Evolutionary conservation across 2,888 invertebrate species (phyloP), one percentile per base, ranked within the genome.

Genomic region (Hoplodrina ambigua): DNA sequence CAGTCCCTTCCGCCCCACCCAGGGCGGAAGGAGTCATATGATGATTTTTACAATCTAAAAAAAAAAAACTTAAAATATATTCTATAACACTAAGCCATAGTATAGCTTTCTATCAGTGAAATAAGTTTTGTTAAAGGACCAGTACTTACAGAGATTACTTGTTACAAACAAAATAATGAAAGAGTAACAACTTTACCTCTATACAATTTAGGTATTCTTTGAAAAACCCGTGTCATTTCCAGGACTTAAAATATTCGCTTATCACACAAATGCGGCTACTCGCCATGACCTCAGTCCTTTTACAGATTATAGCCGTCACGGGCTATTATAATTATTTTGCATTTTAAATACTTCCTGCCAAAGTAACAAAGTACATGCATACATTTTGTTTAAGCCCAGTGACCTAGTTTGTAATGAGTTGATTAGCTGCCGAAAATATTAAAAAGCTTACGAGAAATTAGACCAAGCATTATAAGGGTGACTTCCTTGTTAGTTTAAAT

Each of bases 401-500:
- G 71, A 75, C 77, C 74, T 54, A 71, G 61, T 76, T 73, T 41
- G 2, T 58, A n/a, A 54, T 58, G 53, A 57, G 61, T 50, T 70
- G 52, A 69, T 57, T 61, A n/a, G 4, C 17, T 33, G 13, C 13
- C 20, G 46, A 54, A 44, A 13, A 60, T 66, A 37, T 75, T 37
- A 50, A 49, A 19, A 13, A 46, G 25, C 37, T 68, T 46, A 15
- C 13, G 19, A 63, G 25, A 20, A 58, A 37, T 75, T 52, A 15
- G 41, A 37, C 8, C 19, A 54, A 72, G 17, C 53, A 37, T 25
- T 13, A 33, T 37, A 25, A 19, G 44, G 15, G 50, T 41, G 7
- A 20, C 46, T 46, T 46, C 15, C 46, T 46, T 6, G 17, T 17
- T 46, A 46, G 46, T 46, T 2, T 0, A 44, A 46, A 0, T 46